Conservation (phyloP, 1,140 invertebrate genomes). For the Drosophila subobscura region DNA sequence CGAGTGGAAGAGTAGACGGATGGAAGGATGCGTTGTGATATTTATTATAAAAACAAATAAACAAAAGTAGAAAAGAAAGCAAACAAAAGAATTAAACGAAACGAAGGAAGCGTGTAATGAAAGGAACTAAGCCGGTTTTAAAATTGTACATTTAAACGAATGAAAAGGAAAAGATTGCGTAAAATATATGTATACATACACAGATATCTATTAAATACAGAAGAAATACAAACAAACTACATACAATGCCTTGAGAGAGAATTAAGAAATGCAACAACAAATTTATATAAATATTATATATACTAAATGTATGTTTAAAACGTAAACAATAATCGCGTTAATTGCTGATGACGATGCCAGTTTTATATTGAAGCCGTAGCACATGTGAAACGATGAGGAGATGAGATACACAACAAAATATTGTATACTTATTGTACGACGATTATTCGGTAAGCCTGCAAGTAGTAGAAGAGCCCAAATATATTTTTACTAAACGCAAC, state of each 20-base stretch:
- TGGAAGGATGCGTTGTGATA: slow-evolving; percentile 81
- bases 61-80: slow-evolving; percentile 35
- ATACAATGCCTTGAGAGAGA: slow-evolving; percentile 73
- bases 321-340: slow-evolving; percentile 47
- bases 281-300: slow-evolving; percentile 52
- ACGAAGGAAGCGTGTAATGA: slow-evolving; percentile 67
- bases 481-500: slow-evolving; percentile 80
- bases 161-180: slow-evolving; percentile 25
- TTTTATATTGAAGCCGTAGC: slow-evolving; percentile 60
- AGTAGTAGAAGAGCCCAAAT: slow-evolving; percentile 75
- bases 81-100: slow-evolving; percentile 39
- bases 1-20: slow-evolving; percentile 14
- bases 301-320: slow-evolving; percentile 53
- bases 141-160: slow-evolving; percentile 77
- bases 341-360: slow-evolving; percentile 16
- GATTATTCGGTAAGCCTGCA: slow-evolving; percentile 45
- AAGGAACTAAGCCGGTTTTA: slow-evolving; percentile 80
- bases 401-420: slow-evolving; percentile 18
- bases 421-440: slow-evolving; percentile 44
- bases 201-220: slow-evolving; percentile 12
- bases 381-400: slow-evolving; percentile 42
- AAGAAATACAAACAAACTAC: slow-evolving; percentile 49
- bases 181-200: slow-evolving; percentile 26
- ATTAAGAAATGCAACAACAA: slow-evolving; percentile 69
- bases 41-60: slow-evolving; percentile 77